These are phyloP conservation scores for Trichonephila clavipes DNA, from an alignment of 1,140 invertebrate species.

Conservation along the genomic window DNA sequence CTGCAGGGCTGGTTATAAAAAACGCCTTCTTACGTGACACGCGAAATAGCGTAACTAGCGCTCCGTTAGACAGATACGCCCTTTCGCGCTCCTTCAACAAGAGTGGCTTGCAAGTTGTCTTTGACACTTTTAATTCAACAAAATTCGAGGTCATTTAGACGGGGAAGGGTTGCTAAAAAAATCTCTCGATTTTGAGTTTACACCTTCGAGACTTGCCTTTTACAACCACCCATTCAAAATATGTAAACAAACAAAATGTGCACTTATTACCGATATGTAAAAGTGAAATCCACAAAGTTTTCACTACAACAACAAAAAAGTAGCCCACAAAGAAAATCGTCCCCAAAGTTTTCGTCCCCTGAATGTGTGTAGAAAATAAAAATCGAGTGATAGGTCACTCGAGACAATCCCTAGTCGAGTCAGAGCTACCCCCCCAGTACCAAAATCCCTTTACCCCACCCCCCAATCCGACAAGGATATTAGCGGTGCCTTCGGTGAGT, in stretches of 20 bases:
- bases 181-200: background rate
- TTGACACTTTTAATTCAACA: constrained; percentile 70
- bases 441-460: constrained; percentile 70
- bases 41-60: constrained; percentile 33
- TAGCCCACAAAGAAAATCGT: background rate
- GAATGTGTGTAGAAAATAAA: constrained; percentile 73
- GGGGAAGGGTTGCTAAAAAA: background rate
- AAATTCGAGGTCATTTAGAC: constrained; percentile 28
- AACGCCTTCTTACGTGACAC: constrained; percentile 7
- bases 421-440: constrained; percentile 20
- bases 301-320: background rate
- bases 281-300: background rate
- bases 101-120: constrained; percentile 34
- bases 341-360: constrained; percentile 61
- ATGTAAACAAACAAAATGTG: constrained; percentile 15
- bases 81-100: background rate
- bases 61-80: constrained; percentile 41
- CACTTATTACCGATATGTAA: constrained; percentile 17
- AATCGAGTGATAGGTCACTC: constrained; percentile 76
- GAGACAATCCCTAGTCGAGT: constrained; percentile 75
- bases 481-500: too few species aligned
- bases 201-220: background rate
- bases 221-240: background rate
- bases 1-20: background rate
- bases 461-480: constrained; percentile 75